Evolutionary conservation across 1,140 invertebrate species (phyloP).

Genomic region (Micrasema minimum): DNA sequence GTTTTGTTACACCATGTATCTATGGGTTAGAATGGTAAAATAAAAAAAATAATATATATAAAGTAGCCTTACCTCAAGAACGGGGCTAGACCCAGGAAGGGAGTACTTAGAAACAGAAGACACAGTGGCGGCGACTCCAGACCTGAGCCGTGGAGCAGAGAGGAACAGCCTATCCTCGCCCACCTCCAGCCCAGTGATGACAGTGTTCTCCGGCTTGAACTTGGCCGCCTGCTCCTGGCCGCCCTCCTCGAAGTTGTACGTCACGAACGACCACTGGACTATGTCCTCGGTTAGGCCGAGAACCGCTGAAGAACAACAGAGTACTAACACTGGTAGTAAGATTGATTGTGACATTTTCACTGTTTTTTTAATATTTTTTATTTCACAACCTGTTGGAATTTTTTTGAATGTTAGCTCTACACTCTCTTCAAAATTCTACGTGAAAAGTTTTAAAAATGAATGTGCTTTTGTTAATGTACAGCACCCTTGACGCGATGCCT

Average conservation of each 20-base stretch:
- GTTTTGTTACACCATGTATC: too few relatives aligned
- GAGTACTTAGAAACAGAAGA: constrained; percentile 72
- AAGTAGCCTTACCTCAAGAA: constrained; percentile 65
- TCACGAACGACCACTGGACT: constrained; percentile 78
- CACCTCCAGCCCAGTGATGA: constrained; percentile 80
- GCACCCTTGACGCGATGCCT: too few relatives aligned
- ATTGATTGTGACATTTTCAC: constrained; percentile 28
- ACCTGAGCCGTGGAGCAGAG: constrained; percentile 74
- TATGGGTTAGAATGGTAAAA: too few relatives aligned
- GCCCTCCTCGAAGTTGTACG: constrained; percentile 75
- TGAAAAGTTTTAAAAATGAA: too few relatives aligned
- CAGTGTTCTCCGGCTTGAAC: constrained; percentile 76
- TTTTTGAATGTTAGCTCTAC: too few relatives aligned
- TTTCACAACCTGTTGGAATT: too few relatives aligned
- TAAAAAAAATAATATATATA: too few relatives aligned
- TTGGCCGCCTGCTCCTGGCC: constrained; percentile 63
- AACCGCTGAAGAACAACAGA: constrained; percentile 5
- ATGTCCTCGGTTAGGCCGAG: constrained; percentile 68
- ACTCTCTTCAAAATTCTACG: too few relatives aligned
- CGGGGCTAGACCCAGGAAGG: constrained; percentile 73
- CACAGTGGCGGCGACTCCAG: constrained; percentile 79
- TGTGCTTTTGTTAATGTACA: too few relatives aligned
- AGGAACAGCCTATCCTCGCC: constrained; percentile 77
- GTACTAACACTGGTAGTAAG: constrained; percentile 11
- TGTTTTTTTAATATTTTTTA: constrained; percentile 1